Evolutionary conservation across 2,888 invertebrate genomes (phyloP).

Genomic region (Azorinus chamasolen): DNA sequence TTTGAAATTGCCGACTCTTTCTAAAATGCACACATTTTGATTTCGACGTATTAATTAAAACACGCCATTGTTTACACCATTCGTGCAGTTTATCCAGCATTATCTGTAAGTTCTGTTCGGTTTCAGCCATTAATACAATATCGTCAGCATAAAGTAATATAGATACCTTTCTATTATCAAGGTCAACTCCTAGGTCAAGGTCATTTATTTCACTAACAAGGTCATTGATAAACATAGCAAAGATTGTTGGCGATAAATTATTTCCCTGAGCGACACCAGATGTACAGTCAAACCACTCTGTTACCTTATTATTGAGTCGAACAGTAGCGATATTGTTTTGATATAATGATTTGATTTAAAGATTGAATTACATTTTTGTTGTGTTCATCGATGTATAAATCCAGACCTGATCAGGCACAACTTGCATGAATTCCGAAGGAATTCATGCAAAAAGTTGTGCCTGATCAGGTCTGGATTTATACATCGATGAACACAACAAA

Average conservation of each 20-base stretch:
- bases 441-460: too few species aligned
- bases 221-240: slow-evolving; percentile 33
- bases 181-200: slow-evolving; percentile 21
- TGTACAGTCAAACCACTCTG: slow-evolving; percentile 32
- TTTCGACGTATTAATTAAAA: slow-evolving; percentile 30
- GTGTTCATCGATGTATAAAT: too few species aligned
- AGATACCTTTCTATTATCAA: slow-evolving; percentile 17
- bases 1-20: neutral
- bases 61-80: slow-evolving; percentile 39
- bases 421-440: too few species aligned
- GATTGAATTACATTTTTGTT: too few species aligned
- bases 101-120: slow-evolving; percentile 30
- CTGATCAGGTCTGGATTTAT: too few species aligned
- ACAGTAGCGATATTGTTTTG: slow-evolving; percentile 5
- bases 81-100: slow-evolving; percentile 29
- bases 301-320: slow-evolving; percentile 25
- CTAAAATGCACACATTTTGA: slow-evolving; percentile 36
- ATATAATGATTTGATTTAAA: neutral
- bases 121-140: slow-evolving; percentile 20
- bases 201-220: slow-evolving; percentile 29
- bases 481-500: too few species aligned
- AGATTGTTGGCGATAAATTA: slow-evolving; percentile 39
- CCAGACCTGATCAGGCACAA: too few species aligned
- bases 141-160: slow-evolving; percentile 41
- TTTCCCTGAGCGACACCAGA: slow-evolving; percentile 33